phyloP scores from a whole-genome alignment of 1,140 invertebrate species.

The Magallana gigas region DNA sequence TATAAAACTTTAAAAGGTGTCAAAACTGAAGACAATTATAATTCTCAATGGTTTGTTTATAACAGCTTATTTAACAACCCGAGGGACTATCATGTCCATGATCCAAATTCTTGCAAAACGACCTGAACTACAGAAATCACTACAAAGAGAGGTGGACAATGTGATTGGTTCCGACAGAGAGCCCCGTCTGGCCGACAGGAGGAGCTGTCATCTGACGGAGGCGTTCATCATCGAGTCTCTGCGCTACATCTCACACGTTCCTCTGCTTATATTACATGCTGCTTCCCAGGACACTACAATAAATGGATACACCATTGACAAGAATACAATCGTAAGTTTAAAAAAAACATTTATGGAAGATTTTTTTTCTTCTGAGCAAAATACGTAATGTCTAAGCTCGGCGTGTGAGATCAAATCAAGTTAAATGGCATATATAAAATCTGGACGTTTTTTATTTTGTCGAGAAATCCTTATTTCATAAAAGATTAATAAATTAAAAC shows the following conservation, averaged over 20 bases:
- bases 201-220: background rate
- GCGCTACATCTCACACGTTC: conserved; percentile 19
- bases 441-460: too few relatives aligned
- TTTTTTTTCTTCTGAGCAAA: background rate
- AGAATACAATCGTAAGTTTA: background rate
- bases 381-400: too few relatives aligned
- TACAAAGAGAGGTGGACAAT: conserved; percentile 42
- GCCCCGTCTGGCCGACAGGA: conserved; percentile 6
- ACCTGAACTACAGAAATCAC: conserved; percentile 4
- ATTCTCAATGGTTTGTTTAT: background rate
- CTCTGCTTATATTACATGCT: background rate
- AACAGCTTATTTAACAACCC: conserved; percentile 27
- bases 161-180: conserved; percentile 18
- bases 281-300: conserved; percentile 3
- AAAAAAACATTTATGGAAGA: background rate
- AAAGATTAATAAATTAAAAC: background rate
- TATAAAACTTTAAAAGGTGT: too few relatives aligned
- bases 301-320: background rate
- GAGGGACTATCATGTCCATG: background rate
- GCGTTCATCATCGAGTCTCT: conserved; percentile 4
- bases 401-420: too few relatives aligned
- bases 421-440: too few relatives aligned
- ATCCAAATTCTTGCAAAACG: conserved; percentile 18
- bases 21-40: too few relatives aligned
- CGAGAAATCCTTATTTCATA: too few relatives aligned